These are phyloP conservation scores for Dromiciops gliroides DNA, from an alignment of 2,113 vertebrate species.

Conservation along the genomic window DNA sequence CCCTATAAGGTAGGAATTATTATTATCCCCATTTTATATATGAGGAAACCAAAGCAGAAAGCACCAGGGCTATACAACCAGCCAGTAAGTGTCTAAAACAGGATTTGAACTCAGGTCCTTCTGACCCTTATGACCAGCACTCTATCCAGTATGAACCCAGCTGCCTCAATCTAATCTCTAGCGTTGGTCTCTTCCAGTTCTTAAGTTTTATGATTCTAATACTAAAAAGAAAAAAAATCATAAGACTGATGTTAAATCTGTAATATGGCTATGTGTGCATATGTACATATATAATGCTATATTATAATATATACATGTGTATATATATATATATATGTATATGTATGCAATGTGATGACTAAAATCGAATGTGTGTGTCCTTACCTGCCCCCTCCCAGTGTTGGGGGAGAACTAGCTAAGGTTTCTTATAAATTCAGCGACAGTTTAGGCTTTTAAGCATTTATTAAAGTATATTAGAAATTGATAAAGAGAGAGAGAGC, in stretches of 20 bases:
- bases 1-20: not conserved
- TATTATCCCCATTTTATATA: not conserved
- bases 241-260: not conserved
- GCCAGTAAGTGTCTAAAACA: not conserved
- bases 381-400: too few relatives aligned
- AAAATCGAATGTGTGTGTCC: too few relatives aligned
- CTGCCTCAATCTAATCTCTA: not conserved
- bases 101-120: not conserved
- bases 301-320: too few relatives aligned
- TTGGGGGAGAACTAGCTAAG: too few relatives aligned
- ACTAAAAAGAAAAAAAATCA: not conserved
- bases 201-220: not conserved
- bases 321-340: too few relatives aligned
- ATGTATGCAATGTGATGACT: too few relatives aligned
- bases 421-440: too few relatives aligned
- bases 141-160: not conserved
- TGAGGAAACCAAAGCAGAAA: not conserved
- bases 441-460: too few relatives aligned
- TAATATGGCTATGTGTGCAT: not conserved
- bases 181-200: not conserved
- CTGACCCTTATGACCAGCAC: not conserved
- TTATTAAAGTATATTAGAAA: too few relatives aligned
- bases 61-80: not conserved
- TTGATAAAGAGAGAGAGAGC: too few relatives aligned
- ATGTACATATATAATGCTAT: too few relatives aligned